Evolutionary conservation across 2,113 vertebrate genomes (phyloP).

Genomic region (Hemicordylus capensis): DNA sequence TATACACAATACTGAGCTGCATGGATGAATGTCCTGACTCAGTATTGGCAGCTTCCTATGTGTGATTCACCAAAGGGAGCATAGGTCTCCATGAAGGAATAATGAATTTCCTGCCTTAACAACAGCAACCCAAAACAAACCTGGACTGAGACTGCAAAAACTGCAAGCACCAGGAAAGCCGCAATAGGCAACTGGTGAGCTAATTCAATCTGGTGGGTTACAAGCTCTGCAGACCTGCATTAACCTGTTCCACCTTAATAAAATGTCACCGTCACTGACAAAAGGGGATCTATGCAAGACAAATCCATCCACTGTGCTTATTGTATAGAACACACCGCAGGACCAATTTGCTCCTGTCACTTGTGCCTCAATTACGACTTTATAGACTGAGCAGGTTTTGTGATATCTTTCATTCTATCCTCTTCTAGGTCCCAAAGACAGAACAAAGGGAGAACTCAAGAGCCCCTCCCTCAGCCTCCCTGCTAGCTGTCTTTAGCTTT

Average conservation of each 20-base stretch:
- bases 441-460: not conserved
- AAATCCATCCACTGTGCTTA: not conserved
- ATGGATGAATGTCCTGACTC: too few relatives aligned
- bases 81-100: too few relatives aligned
- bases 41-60: too few relatives aligned
- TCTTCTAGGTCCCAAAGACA: not conserved
- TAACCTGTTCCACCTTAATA: not conserved
- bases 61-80: too few relatives aligned
- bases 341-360: not conserved
- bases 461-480: not conserved
- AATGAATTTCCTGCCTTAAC: too few relatives aligned
- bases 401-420: not conserved
- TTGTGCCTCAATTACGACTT: not conserved
- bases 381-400: not conserved
- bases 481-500: not conserved
- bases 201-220: not conserved
- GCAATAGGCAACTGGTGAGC: not conserved
- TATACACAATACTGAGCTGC: too few relatives aligned
- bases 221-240: too few relatives aligned
- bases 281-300: not conserved
- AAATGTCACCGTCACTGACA: not conserved
- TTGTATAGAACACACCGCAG: not conserved
- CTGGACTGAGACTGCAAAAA: not conserved
- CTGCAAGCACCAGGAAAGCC: too few relatives aligned
- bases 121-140: too few relatives aligned